These are phyloP conservation scores for Periphyllus acericola DNA, from an alignment of 2,888 invertebrate species.

Conservation along the genomic window DNA sequence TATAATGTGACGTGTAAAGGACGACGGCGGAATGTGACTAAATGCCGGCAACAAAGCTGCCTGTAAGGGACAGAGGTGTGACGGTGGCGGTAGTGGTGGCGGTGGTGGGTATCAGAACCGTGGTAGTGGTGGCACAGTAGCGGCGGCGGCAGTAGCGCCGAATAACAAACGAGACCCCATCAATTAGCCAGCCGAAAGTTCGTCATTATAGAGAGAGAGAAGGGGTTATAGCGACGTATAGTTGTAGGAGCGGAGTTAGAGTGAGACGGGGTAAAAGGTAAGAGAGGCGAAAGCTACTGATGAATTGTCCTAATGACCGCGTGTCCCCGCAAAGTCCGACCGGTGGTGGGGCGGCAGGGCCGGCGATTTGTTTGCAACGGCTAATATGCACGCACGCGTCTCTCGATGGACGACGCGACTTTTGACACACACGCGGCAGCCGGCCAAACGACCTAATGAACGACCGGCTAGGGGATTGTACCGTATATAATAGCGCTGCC, in stretches of 20 bases:
- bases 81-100: neutral
- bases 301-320: constrained; percentile 61
- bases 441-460: constrained; percentile 36
- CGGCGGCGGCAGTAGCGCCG: neutral
- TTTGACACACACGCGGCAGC: constrained; percentile 28
- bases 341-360: neutral
- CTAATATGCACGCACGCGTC: constrained; percentile 35
- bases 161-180: constrained; percentile 62
- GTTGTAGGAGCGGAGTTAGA: neutral
- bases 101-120: neutral
- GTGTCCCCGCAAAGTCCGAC: constrained; percentile 46
- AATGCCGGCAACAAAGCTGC: constrained; percentile 55
- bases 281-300: constrained; percentile 56
- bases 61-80: neutral
- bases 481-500: neutral
- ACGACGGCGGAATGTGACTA: constrained; percentile 58
- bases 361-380: constrained; percentile 49
- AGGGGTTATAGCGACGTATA: constrained; percentile 22
- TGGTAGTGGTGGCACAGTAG: neutral
- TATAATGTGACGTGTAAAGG: constrained; percentile 60
- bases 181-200: constrained; percentile 61
- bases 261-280: constrained; percentile 38
- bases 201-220: constrained; percentile 54
- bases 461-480: constrained; percentile 55
- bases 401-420: constrained; percentile 42